These are phyloP conservation scores for Hypolimnas misippus DNA, from an alignment of 2,888 invertebrate genomes.

Conservation along the genomic window DNA sequence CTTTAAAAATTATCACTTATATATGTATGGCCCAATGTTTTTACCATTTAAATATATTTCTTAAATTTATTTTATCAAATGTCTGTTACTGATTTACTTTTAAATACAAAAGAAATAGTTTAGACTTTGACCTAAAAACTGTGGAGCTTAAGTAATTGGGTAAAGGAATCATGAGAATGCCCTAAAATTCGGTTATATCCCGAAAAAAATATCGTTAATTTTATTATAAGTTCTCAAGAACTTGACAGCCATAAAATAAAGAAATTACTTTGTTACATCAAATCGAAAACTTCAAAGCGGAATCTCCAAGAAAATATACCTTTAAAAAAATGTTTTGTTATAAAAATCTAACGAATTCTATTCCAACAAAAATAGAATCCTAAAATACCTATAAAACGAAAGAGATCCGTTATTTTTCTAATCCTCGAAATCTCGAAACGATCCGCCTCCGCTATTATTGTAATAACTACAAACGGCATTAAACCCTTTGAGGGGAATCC, in stretches of 20 bases:
- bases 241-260: neutral
- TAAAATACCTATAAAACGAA: neutral
- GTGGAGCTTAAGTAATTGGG: neutral
- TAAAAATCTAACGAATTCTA: neutral
- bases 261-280: neutral
- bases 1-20: neutral
- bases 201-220: too few species aligned
- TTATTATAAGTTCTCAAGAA: neutral
- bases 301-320: neutral
- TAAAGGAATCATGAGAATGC: too few species aligned
- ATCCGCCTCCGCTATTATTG: conserved; percentile 28
- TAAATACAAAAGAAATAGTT: too few species aligned
- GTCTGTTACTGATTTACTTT: too few species aligned
- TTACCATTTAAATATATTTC: neutral
- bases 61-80: neutral
- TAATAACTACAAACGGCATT: conserved; percentile 38
- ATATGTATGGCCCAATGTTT: neutral
- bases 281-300: neutral
- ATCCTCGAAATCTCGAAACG: conserved; percentile 11
- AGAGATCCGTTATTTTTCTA: conserved; percentile 13
- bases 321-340: neutral
- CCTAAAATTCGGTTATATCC: too few species aligned
- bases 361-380: neutral
- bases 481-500: conserved; percentile 27
- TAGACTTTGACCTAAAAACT: too few species aligned